Evolutionary conservation across 2,888 invertebrate genomes (phyloP).

Genomic region (Apamea crenata): DNA sequence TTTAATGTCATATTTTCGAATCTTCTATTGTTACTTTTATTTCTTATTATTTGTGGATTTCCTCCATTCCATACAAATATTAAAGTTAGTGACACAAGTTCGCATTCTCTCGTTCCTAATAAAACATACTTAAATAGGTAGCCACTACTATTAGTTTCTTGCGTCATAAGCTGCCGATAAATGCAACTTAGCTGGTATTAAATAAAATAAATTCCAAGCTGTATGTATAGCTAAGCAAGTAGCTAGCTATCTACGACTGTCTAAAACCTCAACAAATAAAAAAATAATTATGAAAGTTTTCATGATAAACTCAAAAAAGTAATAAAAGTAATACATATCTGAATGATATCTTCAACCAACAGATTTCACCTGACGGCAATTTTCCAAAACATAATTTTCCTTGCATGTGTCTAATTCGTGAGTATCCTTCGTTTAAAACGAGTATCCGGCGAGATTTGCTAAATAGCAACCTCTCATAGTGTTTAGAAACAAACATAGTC

Average conservation of each 20-base stretch:
- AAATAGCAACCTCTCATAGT: slow-evolving; percentile 37
- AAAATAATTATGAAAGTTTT: neutral
- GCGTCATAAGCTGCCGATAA: neutral
- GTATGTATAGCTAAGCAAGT: too few species aligned
- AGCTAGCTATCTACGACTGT: neutral
- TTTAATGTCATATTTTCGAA: neutral
- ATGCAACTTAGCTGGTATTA: neutral
- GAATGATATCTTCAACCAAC: neutral
- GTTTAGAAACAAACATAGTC: slow-evolving; percentile 48
- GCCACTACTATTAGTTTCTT: neutral
- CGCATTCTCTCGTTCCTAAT: too few species aligned
- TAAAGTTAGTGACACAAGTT: neutral
- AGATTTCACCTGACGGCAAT: slow-evolving; percentile 16
- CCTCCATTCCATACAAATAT: neutral
- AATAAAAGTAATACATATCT: neutral
- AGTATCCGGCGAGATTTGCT: slow-evolving; percentile 42
- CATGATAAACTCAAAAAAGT: neutral
- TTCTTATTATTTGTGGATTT: neutral
- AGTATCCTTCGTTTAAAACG: slow-evolving; percentile 25
- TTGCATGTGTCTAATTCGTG: slow-evolving; percentile 45
- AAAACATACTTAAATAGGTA: neutral
- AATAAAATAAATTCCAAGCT: neutral
- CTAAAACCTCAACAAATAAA: neutral
- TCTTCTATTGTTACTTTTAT: neutral
- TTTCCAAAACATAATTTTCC: slow-evolving; percentile 22